A percentile compares a stretch with the other conserved stretches of the same genome.
Evolutionary conservation across 1,140 invertebrate genomes (phyloP).

Genomic region (Lepidurus packardi): DNA sequence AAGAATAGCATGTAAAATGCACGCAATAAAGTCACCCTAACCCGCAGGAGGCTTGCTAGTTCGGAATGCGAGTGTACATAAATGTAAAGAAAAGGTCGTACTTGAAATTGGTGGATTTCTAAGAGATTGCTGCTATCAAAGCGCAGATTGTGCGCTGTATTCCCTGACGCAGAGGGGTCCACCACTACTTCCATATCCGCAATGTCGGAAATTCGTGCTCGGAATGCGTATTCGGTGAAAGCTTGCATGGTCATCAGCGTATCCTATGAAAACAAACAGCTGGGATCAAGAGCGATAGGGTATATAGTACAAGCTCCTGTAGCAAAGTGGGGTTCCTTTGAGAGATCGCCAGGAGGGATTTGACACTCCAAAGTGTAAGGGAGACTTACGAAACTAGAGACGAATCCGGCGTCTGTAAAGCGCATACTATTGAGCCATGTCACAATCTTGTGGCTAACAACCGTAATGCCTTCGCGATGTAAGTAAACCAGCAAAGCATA

Average conservation of each 20-base stretch:
- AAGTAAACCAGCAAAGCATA: slow-evolving; percentile 55
- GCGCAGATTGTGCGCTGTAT: slow-evolving; percentile 39
- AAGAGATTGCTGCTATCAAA: slow-evolving; percentile 39
- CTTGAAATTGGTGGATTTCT: slow-evolving; percentile 38
- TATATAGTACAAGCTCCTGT: neutral
- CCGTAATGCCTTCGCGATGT: slow-evolving; percentile 46
- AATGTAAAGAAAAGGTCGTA: slow-evolving; percentile 26
- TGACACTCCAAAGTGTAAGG: no score
- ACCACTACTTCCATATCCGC: slow-evolving; percentile 50
- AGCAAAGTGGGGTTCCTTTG: no score
- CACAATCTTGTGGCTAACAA: slow-evolving; percentile 49
- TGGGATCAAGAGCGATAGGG: neutral
- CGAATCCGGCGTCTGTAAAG: slow-evolving; percentile 52
- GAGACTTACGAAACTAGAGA: slow-evolving; percentile 51
- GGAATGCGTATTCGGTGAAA: slow-evolving; percentile 53
- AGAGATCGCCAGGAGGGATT: no score
- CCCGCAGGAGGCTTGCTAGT: neutral
- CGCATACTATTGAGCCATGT: slow-evolving; percentile 56
- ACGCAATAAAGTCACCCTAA: neutral
- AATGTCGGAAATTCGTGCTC: slow-evolving; percentile 53
- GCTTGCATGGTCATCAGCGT: slow-evolving; percentile 56
- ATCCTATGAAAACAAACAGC: slow-evolving; percentile 46
- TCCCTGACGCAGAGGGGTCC: slow-evolving; percentile 45
- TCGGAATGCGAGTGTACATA: neutral
- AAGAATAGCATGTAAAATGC: neutral